Evolutionary conservation across 2,113 vertebrate species (phyloP).

Genomic region (Phocoena sinus): DNA sequence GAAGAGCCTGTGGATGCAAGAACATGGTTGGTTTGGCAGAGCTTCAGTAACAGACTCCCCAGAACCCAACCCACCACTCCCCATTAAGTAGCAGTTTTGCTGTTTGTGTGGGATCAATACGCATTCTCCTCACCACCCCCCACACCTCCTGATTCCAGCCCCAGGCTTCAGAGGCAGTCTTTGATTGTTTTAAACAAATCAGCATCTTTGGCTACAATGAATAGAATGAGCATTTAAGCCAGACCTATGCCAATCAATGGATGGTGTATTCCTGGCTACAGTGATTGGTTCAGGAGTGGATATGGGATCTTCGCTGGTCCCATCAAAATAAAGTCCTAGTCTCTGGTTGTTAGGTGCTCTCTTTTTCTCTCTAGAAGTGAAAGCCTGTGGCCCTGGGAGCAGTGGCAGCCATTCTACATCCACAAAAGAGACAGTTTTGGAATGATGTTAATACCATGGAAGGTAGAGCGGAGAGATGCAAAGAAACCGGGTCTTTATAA

Average conservation of each 20-base stretch:
- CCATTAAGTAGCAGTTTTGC: not conserved
- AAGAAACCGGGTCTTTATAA: not conserved
- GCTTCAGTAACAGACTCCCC: not conserved
- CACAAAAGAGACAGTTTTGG: not conserved
- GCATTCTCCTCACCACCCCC: not conserved
- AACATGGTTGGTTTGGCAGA: not conserved
- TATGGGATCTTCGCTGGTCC: not conserved
- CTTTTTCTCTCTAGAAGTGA: not conserved
- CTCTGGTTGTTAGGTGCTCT: not conserved
- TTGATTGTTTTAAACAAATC: constrained; percentile 9
- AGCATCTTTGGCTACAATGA: not conserved
- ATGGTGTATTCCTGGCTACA: not conserved
- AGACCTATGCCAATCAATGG: not conserved
- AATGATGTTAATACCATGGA: not conserved
- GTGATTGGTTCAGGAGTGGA: not conserved
- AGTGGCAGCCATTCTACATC: not conserved
- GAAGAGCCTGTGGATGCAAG: constrained; percentile 83
- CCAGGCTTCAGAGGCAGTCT: not conserved
- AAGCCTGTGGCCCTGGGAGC: not conserved
- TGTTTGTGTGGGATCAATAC: not conserved
- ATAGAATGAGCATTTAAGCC: not conserved
- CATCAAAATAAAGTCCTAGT: not conserved
- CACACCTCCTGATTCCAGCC: not conserved
- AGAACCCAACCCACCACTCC: not conserved
- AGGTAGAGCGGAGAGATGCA: not conserved